Evolutionary conservation across 2,113 vertebrate genomes (phyloP).

Genomic region (Burhinus oedicnemus): DNA sequence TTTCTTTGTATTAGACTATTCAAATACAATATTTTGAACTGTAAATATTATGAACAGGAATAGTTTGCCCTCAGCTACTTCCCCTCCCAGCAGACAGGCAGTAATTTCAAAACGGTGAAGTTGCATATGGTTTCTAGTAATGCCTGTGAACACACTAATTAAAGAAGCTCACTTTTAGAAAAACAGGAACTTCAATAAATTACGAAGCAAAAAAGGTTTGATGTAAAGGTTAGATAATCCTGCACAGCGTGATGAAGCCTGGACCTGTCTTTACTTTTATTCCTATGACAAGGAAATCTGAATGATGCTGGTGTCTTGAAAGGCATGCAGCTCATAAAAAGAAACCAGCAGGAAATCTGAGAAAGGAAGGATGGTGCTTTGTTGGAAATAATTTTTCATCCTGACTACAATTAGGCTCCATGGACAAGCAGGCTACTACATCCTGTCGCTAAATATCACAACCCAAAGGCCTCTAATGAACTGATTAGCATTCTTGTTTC

Average conservation of each 20-base stretch:
- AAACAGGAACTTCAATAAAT: conserved; percentile 60
- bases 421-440: conserved; percentile 68
- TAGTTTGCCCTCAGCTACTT: conserved; percentile 11
- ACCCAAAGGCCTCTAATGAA: conserved; percentile 77
- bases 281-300: conserved; percentile 61
- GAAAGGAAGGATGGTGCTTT: conserved; percentile 69
- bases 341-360: conserved; percentile 72
- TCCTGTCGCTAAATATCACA: conserved; percentile 78
- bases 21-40: conserved; percentile 7
- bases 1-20: conserved; percentile 14
- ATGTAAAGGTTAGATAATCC: conserved; percentile 72
- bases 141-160: conserved; percentile 67
- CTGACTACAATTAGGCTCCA: conserved; percentile 71
- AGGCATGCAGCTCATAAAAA: conserved; percentile 72
- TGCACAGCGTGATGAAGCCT: conserved; percentile 56
- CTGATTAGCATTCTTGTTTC: conserved; percentile 80
- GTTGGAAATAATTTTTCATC: conserved; percentile 75
- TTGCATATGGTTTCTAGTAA: conserved; percentile 50
- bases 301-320: conserved; percentile 71
- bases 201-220: conserved; percentile 52
- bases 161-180: conserved; percentile 50
- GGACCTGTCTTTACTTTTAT: conserved; percentile 56
- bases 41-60: conserved; percentile 25
- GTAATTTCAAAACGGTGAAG: conserved; percentile 37
- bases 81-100: conserved; percentile 18